Conservation (phyloP, 2,888 invertebrate species). For the Tipula unca region DNA sequence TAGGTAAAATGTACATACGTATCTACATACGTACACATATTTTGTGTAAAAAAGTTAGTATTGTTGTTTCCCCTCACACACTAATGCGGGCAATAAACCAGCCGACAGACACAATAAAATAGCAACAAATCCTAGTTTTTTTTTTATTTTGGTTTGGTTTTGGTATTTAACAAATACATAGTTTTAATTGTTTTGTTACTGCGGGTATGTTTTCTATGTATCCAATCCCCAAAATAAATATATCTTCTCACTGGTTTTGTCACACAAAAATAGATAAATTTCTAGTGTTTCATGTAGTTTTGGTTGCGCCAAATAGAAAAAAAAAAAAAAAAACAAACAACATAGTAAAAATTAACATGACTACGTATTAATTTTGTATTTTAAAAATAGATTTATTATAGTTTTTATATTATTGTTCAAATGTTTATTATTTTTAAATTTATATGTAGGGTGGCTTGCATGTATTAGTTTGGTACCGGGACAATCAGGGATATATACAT, state of each 20-base stretch:
- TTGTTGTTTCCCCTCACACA: neutral
- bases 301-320: neutral
- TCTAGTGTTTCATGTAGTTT: neutral
- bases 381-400: neutral
- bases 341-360: neutral
- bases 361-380: neutral
- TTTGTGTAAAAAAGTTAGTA: neutral
- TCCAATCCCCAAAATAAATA: neutral
- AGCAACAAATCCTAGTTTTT: neutral
- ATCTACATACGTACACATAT: neutral
- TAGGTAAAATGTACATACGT: neutral
- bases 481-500: neutral
- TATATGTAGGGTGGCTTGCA: neutral
- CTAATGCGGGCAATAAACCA: neutral
- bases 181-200: slow-evolving; percentile 14
- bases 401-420: neutral
- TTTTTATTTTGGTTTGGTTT: neutral
- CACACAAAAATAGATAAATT: neutral
- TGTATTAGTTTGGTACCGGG: neutral
- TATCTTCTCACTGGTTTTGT: neutral
- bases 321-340: neutral
- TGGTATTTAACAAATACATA: neutral
- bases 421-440: neutral
- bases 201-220: neutral
- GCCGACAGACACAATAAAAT: neutral